Conservation (phyloP, 2,797 vertebrate genomes). For the Valencia hispanica region DNA sequence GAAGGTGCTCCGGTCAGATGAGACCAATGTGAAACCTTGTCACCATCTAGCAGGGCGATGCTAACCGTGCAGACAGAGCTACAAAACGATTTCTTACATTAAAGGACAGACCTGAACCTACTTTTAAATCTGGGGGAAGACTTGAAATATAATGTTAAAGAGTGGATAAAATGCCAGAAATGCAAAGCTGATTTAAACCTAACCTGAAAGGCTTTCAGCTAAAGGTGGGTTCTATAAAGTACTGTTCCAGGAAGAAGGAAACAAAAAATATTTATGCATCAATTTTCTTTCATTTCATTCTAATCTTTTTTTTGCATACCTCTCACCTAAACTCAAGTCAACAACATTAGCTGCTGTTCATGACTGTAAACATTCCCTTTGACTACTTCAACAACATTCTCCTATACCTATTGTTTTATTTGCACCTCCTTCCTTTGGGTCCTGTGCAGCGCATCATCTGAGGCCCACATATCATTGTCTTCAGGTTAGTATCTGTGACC, state of each 20-base stretch:
- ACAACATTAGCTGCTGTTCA: neutral
- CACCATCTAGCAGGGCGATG: neutral
- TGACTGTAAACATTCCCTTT: constrained; percentile 12
- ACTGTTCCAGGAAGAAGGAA: neutral
- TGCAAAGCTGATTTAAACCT: neutral
- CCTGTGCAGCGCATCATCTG: constrained; percentile 14
- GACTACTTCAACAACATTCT: neutral
- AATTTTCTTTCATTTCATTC: neutral
- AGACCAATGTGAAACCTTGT: neutral
- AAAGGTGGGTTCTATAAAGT: neutral
- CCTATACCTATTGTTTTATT: neutral
- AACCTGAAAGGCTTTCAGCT: neutral
- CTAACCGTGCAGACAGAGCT: neutral
- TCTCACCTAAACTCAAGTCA: neutral
- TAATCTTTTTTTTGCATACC: neutral
- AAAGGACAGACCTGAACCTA: neutral
- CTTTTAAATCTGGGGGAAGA: neutral
- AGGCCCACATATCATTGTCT: constrained; percentile 30
- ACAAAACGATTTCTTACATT: neutral
- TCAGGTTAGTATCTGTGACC: constrained; percentile 26
- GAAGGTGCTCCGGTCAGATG: neutral
- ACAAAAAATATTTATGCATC: neutral
- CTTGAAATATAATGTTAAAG: neutral
- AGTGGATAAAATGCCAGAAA: neutral
- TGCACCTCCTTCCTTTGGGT: constrained; percentile 24